A percentile compares a stretch with the other conserved stretches of the same genome.
These are phyloP conservation scores for Chaetorhynchus papuensis DNA, from an alignment of 2,113 vertebrate species.

Conservation along the genomic window DNA sequence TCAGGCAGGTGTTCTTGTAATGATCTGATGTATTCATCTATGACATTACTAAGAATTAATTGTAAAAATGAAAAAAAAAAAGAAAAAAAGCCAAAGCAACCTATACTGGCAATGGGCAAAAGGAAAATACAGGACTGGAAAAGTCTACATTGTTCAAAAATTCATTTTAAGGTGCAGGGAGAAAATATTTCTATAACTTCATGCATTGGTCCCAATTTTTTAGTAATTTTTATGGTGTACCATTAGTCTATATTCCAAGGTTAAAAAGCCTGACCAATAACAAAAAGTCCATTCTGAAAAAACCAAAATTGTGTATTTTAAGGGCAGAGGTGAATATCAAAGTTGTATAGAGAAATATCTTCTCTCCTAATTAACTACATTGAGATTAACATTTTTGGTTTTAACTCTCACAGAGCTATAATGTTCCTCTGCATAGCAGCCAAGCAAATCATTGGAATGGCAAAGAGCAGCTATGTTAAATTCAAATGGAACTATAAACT, in stretches of 20 bases:
- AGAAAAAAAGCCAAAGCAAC: no score
- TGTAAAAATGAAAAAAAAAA: not conserved
- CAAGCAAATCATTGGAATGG: not conserved
- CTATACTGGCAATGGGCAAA: accelerated
- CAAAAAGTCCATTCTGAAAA: not conserved
- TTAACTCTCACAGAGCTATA: not conserved
- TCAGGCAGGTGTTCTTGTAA: not conserved
- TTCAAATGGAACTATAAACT: not conserved
- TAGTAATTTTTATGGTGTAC: not conserved
- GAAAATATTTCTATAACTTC: not conserved
- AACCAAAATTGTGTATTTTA: not conserved
- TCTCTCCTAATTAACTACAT: not conserved
- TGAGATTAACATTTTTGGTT: not conserved
- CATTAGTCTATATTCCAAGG: not conserved
- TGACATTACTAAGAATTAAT: not conserved
- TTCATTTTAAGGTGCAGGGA: not conserved
- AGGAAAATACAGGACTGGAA: not conserved
- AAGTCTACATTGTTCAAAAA: not conserved
- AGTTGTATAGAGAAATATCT: not conserved
- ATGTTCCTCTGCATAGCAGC: not conserved
- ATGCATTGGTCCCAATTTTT: not conserved
- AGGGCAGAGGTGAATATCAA: not conserved
- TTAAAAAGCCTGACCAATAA: not conserved
- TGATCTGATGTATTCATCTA: not conserved
- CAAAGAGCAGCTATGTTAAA: not conserved